These are phyloP conservation scores for Turritopsis rubra DNA, from an alignment of 30 jellyfish, hydroid and myxozoan genomes.

Conservation along the genomic window DNA sequence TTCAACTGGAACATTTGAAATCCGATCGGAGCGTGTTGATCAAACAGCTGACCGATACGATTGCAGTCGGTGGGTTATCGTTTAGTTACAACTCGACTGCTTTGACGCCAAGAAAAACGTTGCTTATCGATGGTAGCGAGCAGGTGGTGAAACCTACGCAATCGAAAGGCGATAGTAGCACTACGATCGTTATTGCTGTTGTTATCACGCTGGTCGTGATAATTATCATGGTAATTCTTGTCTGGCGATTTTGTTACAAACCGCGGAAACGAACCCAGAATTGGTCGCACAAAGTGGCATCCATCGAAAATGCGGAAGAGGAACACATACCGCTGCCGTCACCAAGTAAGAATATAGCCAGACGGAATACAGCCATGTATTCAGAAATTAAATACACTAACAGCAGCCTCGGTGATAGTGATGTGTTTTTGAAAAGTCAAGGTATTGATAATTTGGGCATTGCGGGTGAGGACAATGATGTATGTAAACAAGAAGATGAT, in stretches of 20 bases:
- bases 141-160: constrained; percentile 31
- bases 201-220: constrained; percentile 31
- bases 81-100: constrained; percentile 33
- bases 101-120: constrained; percentile 51
- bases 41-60: constrained; percentile 34
- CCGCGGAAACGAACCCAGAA: neutral
- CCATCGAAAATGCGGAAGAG: neutral
- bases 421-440: neutral
- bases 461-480: neutral
- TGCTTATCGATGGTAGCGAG: constrained; percentile 52
- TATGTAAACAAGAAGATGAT: neutral
- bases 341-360: neutral
- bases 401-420: neutral
- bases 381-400: neutral
- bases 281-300: neutral
- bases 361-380: neutral
- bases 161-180: constrained; percentile 7
- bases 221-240: constrained; percentile 22
- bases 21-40: constrained; percentile 20
- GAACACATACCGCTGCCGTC: neutral
- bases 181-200: constrained; percentile 45
- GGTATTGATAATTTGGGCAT: neutral
- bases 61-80: constrained; percentile 35
- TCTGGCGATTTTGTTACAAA: neutral
- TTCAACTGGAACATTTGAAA: constrained; percentile 34